Evolutionary conservation across 2,113 vertebrate species (phyloP).

Genomic region (Trichechus manatus): DNA sequence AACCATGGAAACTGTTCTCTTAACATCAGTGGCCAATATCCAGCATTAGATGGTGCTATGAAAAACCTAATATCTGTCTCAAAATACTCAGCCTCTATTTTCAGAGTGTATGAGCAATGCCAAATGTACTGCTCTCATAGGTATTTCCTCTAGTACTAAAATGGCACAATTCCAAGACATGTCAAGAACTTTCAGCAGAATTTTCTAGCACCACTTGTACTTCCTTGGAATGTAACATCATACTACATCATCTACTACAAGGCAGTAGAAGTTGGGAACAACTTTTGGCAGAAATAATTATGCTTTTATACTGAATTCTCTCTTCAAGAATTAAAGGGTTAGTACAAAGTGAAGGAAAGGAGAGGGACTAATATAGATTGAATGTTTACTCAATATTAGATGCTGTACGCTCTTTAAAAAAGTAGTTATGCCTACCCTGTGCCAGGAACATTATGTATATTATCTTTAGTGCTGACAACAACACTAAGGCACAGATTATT

Average conservation of each 20-base stretch:
- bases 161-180: slow-evolving; percentile 12
- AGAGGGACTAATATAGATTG: neutral
- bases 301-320: neutral
- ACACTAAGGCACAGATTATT: neutral
- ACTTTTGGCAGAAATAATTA: slow-evolving; percentile 19
- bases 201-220: slow-evolving; percentile 50
- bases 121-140: neutral
- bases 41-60: neutral
- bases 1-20: neutral
- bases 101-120: slow-evolving; percentile 17
- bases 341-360: neutral
- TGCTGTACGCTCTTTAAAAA: neutral
- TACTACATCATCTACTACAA: slow-evolving; percentile 4
- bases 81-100: slow-evolving; percentile 43
- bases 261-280: neutral
- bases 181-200: slow-evolving; percentile 44
- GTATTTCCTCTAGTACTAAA: neutral
- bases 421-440: neutral
- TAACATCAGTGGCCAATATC: neutral
- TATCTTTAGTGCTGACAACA: neutral
- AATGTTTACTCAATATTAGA: neutral
- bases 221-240: slow-evolving; percentile 50
- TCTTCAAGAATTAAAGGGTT: neutral
- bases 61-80: neutral
- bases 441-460: neutral